These are phyloP conservation scores for Muscicapa comitata DNA, from an alignment of 2,797 vertebrate species.

Conservation along the genomic window DNA sequence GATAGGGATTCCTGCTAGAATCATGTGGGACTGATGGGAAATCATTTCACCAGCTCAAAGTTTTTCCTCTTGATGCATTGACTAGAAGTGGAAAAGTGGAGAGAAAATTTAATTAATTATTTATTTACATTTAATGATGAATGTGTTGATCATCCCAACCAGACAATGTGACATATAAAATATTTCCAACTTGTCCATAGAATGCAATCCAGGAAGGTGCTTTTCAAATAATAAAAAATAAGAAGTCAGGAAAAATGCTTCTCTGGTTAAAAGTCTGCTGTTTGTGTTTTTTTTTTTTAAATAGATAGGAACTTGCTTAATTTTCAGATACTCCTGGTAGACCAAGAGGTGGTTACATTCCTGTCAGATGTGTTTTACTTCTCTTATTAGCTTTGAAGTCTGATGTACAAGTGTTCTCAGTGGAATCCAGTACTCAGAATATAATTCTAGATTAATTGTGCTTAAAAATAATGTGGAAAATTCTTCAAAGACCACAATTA, in stretches of 20 bases:
- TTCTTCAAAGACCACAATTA: neutral
- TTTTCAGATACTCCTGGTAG: neutral
- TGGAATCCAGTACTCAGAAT: neutral
- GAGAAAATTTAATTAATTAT: neutral
- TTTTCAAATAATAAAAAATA: neutral
- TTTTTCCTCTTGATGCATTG: neutral
- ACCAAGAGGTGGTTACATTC: neutral
- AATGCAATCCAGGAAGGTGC: neutral
- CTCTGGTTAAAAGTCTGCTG: neutral
- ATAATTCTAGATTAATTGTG: neutral
- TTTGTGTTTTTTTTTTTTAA: neutral
- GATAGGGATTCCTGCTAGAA: neutral
- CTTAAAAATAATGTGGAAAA: neutral
- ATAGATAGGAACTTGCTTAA: neutral
- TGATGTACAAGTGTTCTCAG: neutral
- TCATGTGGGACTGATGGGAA: accelerated
- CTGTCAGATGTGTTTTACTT: neutral
- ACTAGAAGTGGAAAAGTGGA: neutral
- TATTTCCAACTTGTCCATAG: neutral
- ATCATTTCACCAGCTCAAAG: neutral
- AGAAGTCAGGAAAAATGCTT: neutral
- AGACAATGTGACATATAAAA: neutral
- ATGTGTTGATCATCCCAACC: neutral
- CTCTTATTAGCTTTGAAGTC: neutral
- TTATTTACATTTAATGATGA: neutral